Evolutionary conservation across 2,888 invertebrate species (phyloP), one percentile per base, ranked within the genome.

Genomic region (Ophioninae sp.): DNA sequence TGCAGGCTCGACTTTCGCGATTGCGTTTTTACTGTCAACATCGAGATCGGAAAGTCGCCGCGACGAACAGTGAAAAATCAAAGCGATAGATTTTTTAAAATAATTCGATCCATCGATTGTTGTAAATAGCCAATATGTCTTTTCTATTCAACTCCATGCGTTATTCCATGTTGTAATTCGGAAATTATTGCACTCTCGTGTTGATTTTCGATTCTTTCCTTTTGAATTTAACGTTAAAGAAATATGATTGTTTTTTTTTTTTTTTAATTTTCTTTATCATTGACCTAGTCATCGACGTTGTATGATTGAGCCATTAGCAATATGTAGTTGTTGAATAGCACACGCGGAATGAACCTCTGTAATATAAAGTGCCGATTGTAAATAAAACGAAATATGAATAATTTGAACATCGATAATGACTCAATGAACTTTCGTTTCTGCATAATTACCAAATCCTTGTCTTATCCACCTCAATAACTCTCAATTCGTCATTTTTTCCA

Each of bases 341-440:
- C 76, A 81, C 22, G 41, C 22, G 78, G 78, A 86, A 85, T 81
- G 69, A 84, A 81, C 73, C 75, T 86, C 88, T 90, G 89, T 90
- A 90, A 89, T 72, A 90, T 90, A 88, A 87, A 88, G 87, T 87
- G 87, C 89, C 88, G 87, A 89, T 90, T 91, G 91, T 91, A 91
- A 91, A 91, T 91, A 91, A 89, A 82, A 64, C 78, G 30, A 17
- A 51, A 51, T 51, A 79, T 71, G 51, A 79, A 82, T 81, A 65
- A 81, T 81, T 81, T 81, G n/a, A 71, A 69, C 41, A 71, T 44
- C 41, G 69, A 23, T 23, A 61, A 63, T 7, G 22, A 13, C 17
- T 22, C 67, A 22, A 59, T 68, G 61, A 69, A 23, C 10, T 44
- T 37, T 69, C 51, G 44, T 63, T 64, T 72, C 2, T 20, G 51